A percentile compares a stretch with the other conserved stretches of the same genome.
These are phyloP conservation scores for Drosophila sproati DNA, from an alignment of 1,140 invertebrate species.

Conservation along the genomic window DNA sequence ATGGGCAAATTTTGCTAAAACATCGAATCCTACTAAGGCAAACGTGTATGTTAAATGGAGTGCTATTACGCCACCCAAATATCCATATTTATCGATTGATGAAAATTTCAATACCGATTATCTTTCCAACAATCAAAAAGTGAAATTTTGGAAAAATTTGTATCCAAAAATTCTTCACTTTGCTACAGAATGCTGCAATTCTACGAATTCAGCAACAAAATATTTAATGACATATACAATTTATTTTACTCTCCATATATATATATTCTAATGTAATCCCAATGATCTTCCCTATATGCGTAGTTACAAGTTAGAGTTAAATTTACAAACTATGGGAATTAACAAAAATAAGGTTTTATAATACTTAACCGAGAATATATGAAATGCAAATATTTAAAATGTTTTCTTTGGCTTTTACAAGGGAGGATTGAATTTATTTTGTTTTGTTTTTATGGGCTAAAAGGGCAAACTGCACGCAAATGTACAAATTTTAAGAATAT, in stretches of 20 bases:
- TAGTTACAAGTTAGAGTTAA: neutral
- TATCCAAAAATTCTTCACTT: constrained; percentile 90
- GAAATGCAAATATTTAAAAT: neutral
- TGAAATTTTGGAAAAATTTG: constrained; percentile 93
- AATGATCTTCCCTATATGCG: constrained; percentile 1
- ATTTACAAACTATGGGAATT: neutral
- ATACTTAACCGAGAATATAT: neutral
- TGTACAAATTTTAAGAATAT: too few species aligned
- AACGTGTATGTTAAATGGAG: constrained; percentile 90
- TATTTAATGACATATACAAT: constrained; percentile 13
- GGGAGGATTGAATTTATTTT: too few species aligned
- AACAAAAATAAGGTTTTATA: neutral
- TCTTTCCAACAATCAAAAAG: constrained; percentile 89
- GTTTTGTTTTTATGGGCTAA: too few species aligned
- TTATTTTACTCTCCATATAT: constrained; percentile 1
- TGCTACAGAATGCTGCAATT: constrained; percentile 89
- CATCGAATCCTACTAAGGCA: constrained; percentile 88
- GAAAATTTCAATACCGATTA: constrained; percentile 90
- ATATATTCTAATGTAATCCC: neutral
- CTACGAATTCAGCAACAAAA: constrained; percentile 50
- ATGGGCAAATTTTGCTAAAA: constrained; percentile 90
- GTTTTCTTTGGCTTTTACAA: neutral
- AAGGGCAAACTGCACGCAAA: too few species aligned
- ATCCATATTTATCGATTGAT: constrained; percentile 89
- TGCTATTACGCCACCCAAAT: constrained; percentile 87